Base-by-base conservation (phyloP, 2,888 invertebrate species). In the Drosophila macrothrix region DNA sequence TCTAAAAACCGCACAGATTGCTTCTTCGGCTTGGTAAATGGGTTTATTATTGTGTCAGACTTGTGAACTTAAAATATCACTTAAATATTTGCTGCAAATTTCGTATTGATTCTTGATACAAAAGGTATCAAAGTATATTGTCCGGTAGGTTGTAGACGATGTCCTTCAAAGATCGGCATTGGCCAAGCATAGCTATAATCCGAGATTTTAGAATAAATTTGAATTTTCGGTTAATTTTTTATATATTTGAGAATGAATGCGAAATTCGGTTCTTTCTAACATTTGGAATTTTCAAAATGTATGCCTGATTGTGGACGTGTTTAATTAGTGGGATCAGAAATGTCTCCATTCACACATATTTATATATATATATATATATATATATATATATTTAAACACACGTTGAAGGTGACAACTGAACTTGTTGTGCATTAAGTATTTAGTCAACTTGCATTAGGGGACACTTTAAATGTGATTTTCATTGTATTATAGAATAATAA, bases 1-100 rank as follows among this genome's bases (percentile, higher is more conserved):
- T 14, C 22, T 10, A 16, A 25, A 35, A 58, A 35, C 54, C 50
- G n/a, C 58, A 78, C 29, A 31, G 22, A 60, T 12, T 19, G 43
- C 28, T 39, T 22, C 35, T 10, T 25, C 25, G 5, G 33, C 7
- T 55, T 16, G 5, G 22, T 19, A 19, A 55, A 37, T 37, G 31
- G 3, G n/a, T 31, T 28, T 4, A 25, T 19, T 49, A n/a, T 46
- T 46, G 46, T 46, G 25, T 46, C 46, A 16, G 22, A 46, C 4
- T 46, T 25, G 16, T 25, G 46, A 16, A 46, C 19, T 29, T 19
- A 3, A 35, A 25, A 25, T 25, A 4, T 14, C 31, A 22, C 22
- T 43, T 43, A 22, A 43, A 43, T 12, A 43, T 22, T 12, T 22
- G 12, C 22, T 22, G 43, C 0, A 43, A 22, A 43, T 43, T 22